These are phyloP conservation scores for Acinonyx jubatus DNA, from an alignment of 2,113 vertebrate genomes.

Conservation along the genomic window DNA sequence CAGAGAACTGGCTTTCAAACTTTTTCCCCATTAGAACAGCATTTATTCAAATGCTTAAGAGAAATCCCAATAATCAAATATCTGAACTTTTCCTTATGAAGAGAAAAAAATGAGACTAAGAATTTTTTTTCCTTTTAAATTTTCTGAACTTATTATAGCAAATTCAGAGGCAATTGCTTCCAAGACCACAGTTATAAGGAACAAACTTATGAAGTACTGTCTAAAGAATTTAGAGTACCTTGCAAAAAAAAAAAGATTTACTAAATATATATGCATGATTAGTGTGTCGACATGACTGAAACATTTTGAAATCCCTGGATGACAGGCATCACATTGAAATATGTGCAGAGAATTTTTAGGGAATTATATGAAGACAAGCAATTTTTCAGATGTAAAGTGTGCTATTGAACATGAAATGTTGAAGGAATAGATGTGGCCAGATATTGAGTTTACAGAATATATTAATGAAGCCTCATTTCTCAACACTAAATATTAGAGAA, in stretches of 20 bases:
- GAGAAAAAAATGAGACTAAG: background rate
- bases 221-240: slow-evolving; percentile 10
- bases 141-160: background rate
- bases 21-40: background rate
- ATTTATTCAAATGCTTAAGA: background rate
- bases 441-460: background rate
- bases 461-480: slow-evolving; percentile 21
- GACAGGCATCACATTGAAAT: slow-evolving; percentile 35
- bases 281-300: slow-evolving; percentile 22
- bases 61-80: background rate
- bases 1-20: background rate
- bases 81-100: background rate
- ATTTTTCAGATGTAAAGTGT: slow-evolving; percentile 22
- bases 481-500: background rate
- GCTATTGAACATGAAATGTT: slow-evolving; percentile 27
- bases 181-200: background rate
- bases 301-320: background rate
- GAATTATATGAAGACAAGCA: slow-evolving; percentile 1
- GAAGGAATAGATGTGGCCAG: background rate
- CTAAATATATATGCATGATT: background rate
- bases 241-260: background rate
- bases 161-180: background rate
- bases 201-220: background rate
- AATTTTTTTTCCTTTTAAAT: background rate
- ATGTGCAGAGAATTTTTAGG: background rate